Evolutionary conservation across 2,113 vertebrate genomes (phyloP).

Genomic region (Coregonus clupeaformis): DNA sequence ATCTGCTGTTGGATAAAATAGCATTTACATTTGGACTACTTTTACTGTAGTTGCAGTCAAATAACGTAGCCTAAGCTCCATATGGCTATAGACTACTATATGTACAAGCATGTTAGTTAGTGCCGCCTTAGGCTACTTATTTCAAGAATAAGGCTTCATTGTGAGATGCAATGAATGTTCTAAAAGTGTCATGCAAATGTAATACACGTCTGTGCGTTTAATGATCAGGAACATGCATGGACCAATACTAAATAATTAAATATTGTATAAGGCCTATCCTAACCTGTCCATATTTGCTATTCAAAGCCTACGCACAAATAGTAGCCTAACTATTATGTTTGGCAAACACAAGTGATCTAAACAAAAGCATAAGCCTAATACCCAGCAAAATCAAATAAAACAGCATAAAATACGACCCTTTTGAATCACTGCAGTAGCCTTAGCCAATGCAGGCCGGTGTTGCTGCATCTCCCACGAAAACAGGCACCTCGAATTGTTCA

Average conservation of each 20-base stretch:
- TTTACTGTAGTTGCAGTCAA: constrained; percentile 1
- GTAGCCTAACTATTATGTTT: not conserved
- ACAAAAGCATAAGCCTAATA: not conserved
- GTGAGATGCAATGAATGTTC: too few relatives aligned
- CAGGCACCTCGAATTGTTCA: constrained; percentile 35
- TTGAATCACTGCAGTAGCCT: constrained; percentile 72
- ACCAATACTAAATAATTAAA: not conserved
- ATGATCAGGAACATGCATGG: not conserved
- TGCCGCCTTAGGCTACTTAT: not conserved
- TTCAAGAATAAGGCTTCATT: not conserved
- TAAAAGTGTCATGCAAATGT: not conserved
- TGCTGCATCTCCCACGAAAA: constrained; percentile 43
- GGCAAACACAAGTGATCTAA: not conserved
- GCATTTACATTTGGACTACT: not conserved
- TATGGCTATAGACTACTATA: not conserved
- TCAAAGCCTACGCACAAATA: not conserved
- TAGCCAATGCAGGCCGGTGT: constrained; percentile 68
- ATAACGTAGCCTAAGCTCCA: not conserved
- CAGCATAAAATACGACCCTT: constrained; percentile 40
- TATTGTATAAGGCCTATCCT: constrained; percentile 15
- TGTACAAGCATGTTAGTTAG: not conserved
- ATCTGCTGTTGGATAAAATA: not conserved
- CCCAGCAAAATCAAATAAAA: constrained; percentile 23
- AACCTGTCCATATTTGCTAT: not conserved
- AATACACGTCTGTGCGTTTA: not conserved